phyloP scores from a whole-genome alignment of 2,113 vertebrate genomes.

The Amphilophus citrinellus region DNA sequence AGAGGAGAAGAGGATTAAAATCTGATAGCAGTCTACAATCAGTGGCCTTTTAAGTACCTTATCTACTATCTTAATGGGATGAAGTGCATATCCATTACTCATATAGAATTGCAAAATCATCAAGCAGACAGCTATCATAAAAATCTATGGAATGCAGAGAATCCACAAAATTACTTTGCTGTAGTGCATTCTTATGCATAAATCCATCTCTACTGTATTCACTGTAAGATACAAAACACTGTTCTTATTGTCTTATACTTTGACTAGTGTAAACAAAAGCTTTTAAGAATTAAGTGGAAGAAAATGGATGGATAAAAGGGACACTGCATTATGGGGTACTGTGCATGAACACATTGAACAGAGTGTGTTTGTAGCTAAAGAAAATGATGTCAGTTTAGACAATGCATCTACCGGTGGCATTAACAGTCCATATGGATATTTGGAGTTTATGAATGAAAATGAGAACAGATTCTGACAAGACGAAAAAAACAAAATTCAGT shows the following conservation, averaged over 20 bases:
- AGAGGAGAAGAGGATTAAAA: constrained; percentile 58
- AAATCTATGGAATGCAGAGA: constrained; percentile 52
- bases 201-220: neutral
- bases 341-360: neutral
- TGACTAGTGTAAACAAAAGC: neutral
- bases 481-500: neutral
- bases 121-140: constrained; percentile 53
- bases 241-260: neutral
- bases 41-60: constrained; percentile 61
- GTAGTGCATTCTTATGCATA: neutral
- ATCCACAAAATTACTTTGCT: constrained; percentile 27
- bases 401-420: neutral
- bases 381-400: neutral
- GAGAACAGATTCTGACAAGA: neutral
- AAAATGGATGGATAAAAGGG: constrained; percentile 3
- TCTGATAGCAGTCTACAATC: constrained; percentile 61
- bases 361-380: neutral
- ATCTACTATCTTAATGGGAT: constrained; percentile 67
- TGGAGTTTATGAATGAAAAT: neutral
- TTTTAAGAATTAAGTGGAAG: neutral
- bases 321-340: constrained; percentile 23
- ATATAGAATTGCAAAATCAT: constrained; percentile 55
- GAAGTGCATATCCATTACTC: constrained; percentile 64
- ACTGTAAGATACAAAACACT: neutral
- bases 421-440: neutral